Evolutionary conservation across 2,888 invertebrate genomes (phyloP).

Genomic region (Latrodectus hesperus): DNA sequence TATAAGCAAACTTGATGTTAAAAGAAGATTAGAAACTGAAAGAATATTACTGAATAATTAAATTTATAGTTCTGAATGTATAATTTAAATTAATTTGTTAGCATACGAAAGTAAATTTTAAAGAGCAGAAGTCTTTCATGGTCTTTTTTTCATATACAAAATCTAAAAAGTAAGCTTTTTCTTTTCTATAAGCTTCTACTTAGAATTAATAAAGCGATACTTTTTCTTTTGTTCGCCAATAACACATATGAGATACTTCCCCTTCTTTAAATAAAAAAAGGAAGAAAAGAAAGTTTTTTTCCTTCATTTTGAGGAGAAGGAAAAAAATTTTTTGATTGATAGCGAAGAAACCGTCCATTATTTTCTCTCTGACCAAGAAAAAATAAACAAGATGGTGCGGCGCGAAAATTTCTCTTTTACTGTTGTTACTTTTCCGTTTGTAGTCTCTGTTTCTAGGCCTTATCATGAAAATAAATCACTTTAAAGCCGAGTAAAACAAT

Average conservation of each 20-base stretch:
- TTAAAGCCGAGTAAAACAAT: conserved; percentile 65
- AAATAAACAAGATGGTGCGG: conserved; percentile 38
- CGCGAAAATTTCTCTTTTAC: conserved; percentile 46
- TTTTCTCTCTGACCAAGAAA: conserved; percentile 52
- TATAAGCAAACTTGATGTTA: too few relatives aligned
- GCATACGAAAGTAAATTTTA: too few relatives aligned
- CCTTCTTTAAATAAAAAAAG: conserved; percentile 18
- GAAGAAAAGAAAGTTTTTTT: not conserved
- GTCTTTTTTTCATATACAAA: too few relatives aligned
- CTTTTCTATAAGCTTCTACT: too few relatives aligned
- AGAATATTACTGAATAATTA: too few relatives aligned
- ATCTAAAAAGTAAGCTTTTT: too few relatives aligned
- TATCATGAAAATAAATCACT: conserved; percentile 66
- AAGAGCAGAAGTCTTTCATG: too few relatives aligned
- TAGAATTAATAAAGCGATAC: too few relatives aligned
- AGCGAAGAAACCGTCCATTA: conserved; percentile 57
- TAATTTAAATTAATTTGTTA: too few relatives aligned
- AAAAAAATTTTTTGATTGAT: conserved; percentile 57
- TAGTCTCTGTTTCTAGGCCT: conserved; percentile 45
- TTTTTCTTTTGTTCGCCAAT: not conserved
- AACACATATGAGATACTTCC: not conserved
- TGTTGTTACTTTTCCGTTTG: conserved; percentile 33
- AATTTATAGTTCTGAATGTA: too few relatives aligned
- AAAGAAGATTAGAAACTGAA: too few relatives aligned
- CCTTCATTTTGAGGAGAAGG: not conserved